These are phyloP conservation scores for Python bivittatus DNA, from an alignment of 2,113 vertebrate genomes.

Conservation along the genomic window DNA sequence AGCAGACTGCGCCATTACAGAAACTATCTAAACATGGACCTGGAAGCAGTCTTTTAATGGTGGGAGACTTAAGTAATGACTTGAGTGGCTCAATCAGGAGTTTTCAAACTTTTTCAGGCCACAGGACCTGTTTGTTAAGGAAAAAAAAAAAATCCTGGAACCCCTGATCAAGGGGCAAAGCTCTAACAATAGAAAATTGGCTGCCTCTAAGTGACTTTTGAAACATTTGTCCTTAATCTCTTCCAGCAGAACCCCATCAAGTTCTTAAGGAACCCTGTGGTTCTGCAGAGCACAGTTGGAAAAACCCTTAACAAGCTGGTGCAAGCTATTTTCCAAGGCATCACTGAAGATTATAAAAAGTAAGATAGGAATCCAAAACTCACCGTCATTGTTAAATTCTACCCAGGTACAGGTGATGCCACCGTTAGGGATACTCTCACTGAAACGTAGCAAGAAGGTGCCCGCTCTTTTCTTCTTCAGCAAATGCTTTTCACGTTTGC, in stretches of 20 bases:
- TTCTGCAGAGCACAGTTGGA: background rate
- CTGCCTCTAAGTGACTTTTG: background rate
- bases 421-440: slow-evolving; percentile 81
- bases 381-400: slow-evolving; percentile 78
- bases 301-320: background rate
- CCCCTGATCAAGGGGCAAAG: background rate
- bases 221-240: background rate
- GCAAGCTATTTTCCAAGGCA: background rate
- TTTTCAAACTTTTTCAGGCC: background rate
- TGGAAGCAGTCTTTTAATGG: background rate
- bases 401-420: slow-evolving; percentile 95
- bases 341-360: background rate
- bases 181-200: background rate
- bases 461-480: slow-evolving; percentile 80
- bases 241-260: background rate
- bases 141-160: background rate
- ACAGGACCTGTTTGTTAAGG: background rate
- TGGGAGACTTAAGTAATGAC: background rate
- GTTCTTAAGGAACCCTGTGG: background rate
- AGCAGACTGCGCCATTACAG: background rate
- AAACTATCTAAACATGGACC: background rate
- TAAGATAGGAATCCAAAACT: rapidly evolving
- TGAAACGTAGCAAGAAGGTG: slow-evolving; percentile 93
- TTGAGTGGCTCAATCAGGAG: background rate
- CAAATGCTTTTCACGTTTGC: slow-evolving; percentile 78